Conservation (phyloP, 2,888 invertebrate genomes). For the Netelia fuscicornis region DNA sequence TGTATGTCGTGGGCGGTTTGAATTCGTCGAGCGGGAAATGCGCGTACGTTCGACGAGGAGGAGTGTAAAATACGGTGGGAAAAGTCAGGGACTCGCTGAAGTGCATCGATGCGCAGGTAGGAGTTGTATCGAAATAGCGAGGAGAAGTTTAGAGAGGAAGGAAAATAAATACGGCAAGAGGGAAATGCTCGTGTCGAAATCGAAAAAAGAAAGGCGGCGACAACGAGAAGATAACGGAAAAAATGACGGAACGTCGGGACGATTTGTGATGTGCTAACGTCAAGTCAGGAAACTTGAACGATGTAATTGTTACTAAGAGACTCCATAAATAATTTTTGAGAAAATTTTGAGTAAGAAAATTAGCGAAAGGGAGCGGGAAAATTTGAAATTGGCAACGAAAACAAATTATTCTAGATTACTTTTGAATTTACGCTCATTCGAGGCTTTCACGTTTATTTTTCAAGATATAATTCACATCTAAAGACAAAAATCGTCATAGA, state of each 20-base stretch:
- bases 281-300: not conserved
- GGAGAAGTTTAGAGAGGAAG: conserved; percentile 6
- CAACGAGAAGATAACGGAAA: not conserved
- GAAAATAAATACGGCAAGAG: conserved; percentile 2
- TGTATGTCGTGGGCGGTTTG: conserved; percentile 60
- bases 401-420: not conserved
- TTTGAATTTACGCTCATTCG: too few relatives aligned
- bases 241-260: not conserved
- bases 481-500: not conserved
- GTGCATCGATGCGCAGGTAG: conserved; percentile 25
- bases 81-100: conserved; percentile 31
- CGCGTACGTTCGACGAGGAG: conserved; percentile 21
- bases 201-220: not conserved
- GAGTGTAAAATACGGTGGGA: conserved; percentile 54
- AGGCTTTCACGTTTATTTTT: not conserved
- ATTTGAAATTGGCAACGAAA: not conserved
- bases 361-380: not conserved
- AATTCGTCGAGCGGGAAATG: conserved; percentile 35
- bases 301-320: too few relatives aligned
- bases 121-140: conserved; percentile 31
- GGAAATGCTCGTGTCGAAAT: conserved; percentile 3
- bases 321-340: too few relatives aligned
- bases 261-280: not conserved
- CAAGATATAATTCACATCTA: not conserved
- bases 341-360: not conserved